Percentiles rank a stretch among this genome's conserved stretches.
Evolutionary conservation across 1,140 invertebrate genomes (phyloP).

Genomic region (Phortica variegata): DNA sequence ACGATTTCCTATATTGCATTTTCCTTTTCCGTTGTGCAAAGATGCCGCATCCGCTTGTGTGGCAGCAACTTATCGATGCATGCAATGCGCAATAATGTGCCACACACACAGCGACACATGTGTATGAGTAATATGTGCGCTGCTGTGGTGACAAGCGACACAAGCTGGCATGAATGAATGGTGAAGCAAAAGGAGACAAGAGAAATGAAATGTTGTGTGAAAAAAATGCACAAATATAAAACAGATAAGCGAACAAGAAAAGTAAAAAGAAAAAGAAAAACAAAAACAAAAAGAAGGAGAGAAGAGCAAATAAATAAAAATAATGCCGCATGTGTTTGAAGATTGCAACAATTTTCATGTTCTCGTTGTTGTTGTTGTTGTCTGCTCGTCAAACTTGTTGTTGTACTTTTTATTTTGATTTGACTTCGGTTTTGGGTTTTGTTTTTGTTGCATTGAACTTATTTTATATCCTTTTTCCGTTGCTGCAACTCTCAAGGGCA

Average conservation of each 20-base stretch:
- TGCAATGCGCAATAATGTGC: constrained; percentile 1
- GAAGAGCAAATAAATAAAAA: too few relatives aligned
- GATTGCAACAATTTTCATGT: not conserved
- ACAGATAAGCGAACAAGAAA: too few relatives aligned
- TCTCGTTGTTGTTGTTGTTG: not conserved
- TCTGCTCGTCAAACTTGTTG: constrained; percentile 4
- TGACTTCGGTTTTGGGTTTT: too few relatives aligned
- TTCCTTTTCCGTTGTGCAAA: constrained; percentile 48
- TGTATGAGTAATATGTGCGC: too few relatives aligned
- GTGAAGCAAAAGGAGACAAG: not conserved
- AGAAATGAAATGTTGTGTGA: not conserved
- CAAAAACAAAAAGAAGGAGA: too few relatives aligned
- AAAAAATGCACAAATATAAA: not conserved
- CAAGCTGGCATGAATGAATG: not conserved
- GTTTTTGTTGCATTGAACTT: too few relatives aligned
- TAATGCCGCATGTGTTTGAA: not conserved
- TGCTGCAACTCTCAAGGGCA: constrained; percentile 40
- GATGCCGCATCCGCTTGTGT: constrained; percentile 40
- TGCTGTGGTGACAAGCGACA: not conserved
- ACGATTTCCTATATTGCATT: constrained; percentile 56
- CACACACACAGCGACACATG: too few relatives aligned
- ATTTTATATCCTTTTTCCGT: constrained; percentile 26
- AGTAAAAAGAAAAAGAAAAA: too few relatives aligned
- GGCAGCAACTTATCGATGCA: constrained; percentile 21
- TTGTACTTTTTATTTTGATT: not conserved